A percentile compares a stretch with the other conserved stretches of the same genome.
Evolutionary conservation across 2,888 invertebrate genomes (phyloP).

Genomic region (Drosophila longiperda): DNA sequence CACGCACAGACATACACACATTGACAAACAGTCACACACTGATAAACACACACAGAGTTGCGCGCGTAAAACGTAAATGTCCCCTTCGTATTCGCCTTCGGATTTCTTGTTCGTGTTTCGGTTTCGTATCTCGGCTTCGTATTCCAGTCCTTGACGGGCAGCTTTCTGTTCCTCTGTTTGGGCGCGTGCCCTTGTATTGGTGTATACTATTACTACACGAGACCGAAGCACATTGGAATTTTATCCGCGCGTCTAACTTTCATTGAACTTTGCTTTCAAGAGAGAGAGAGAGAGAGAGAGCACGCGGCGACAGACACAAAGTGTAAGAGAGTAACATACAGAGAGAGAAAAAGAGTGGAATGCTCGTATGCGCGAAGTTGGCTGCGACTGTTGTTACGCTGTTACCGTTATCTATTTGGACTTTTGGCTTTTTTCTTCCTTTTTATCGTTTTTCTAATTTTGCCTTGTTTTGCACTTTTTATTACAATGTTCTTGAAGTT

Average conservation of each 20-base stretch:
- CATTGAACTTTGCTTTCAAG: conserved; percentile 64
- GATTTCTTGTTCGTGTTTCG: conserved; percentile 10
- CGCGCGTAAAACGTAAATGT: conserved; percentile 77
- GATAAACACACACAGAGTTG: conserved; percentile 54
- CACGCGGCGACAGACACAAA: conserved; percentile 16
- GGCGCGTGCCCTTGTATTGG: conserved; percentile 65
- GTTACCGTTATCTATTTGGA: conserved; percentile 46
- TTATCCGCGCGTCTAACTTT: conserved; percentile 76
- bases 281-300: conserved; percentile 22
- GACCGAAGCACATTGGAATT: conserved; percentile 57
- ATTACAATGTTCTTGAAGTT: conserved; percentile 47
- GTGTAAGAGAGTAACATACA: conserved; percentile 15
- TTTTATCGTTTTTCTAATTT: conserved; percentile 35
- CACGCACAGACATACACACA: conserved; percentile 32
- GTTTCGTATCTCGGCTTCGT: conserved; percentile 38
- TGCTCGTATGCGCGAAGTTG: conserved; percentile 60
- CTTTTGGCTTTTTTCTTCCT: conserved; percentile 15
- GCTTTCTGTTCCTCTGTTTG: conserved; percentile 41
- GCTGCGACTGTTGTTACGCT: conserved; percentile 64
- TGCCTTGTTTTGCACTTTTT: conserved; percentile 42
- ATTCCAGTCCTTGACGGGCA: conserved; percentile 77
- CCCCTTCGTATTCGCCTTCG: conserved; percentile 24
- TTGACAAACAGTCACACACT: conserved; percentile 20
- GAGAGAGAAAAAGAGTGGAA: conserved; percentile 34
- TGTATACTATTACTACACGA: conserved; percentile 66